Base-by-base conservation (phyloP, 53 echinoderm and acorn worm genomes). In the Antedon mediterranea region DNA sequence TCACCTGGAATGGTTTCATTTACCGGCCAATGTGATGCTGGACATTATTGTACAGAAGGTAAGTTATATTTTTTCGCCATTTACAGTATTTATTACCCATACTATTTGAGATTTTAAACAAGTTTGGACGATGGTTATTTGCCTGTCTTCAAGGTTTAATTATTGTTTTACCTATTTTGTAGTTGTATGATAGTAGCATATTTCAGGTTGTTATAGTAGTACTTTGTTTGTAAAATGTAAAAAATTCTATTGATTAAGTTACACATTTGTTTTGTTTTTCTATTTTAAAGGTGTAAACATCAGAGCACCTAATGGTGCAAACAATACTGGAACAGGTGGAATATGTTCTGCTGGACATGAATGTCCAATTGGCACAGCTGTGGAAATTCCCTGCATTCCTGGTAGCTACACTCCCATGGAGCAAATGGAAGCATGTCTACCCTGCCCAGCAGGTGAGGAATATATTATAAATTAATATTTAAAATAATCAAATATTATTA, bases 1-100 rank as follows among this genome's bases (percentile, higher is more conserved):
- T 87, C 87, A 3, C 92, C 95, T 9, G 95, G 95, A 3, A 72
- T 78, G 77, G 92, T 57, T 29, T 37, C 75, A 0, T 84, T 85
- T 3, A 83, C 82, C 28, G 92, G 77, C 0, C 81, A 83, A n/a
- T 95, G 95, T 78, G 88, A 95, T 74, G 75, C 87, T 27, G 95
- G 95, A n/a, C 89, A 82, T 88, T 95, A 76, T 80, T 95, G 95
- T 78, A 83, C 89, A 2, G 72, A 85, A 43, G 95, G 93, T 91
- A 78, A 88, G 88, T 73, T n/a, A 15, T 74, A 18, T 37, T 37
- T 11, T 37, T n/a, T n/a, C n/a, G n/a, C n/a, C n/a, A n/a, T n/a
- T n/a, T n/a, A n/a, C 15, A 74, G 28, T 28, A n/a, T n/a, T n/a
- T n/a, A n/a, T n/a, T n/a, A n/a, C n/a, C n/a, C n/a, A n/a, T n/a